Evolutionary conservation across 2,113 vertebrate species (phyloP), one percentile per base, ranked within the genome.

Genomic region (Toxotes jaculatrix): DNA sequence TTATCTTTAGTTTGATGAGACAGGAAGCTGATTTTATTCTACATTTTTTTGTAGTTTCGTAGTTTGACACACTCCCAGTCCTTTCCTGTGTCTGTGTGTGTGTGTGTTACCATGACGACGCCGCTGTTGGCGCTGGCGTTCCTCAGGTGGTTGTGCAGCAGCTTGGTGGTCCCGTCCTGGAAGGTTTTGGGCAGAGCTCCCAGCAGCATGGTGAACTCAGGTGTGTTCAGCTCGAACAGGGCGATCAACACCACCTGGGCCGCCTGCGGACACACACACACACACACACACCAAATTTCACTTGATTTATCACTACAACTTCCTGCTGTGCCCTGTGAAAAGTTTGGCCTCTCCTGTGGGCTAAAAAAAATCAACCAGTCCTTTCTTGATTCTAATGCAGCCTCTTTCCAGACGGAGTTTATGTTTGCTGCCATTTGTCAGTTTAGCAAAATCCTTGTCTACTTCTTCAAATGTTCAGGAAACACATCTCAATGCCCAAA

Each of bases 131-230:
- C 96, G 91, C 96, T 96, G 88, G 95, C 95, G 74, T 96, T 97
- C 88, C 96, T 96, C 83, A 99, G 97, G 88, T 99, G 97, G 90
- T 94, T 97, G 92, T 99, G 97, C 76, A 99, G 96, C 79, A 99
- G 96, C 80, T 97, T 98, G 87, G 97, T 99, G 91, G 97, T 97
- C 80, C 97, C 97, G 83, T 98, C 97, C 93, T 99, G 97, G 93
- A 99, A 98, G 80, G 97, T 98, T 96, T 99, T 99, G 93, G 97
- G 97, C 94, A 98, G 94, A 87, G 97, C 97, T 74, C 97, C 97
- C 83, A 99, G 92, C 0, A 99, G 91, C 97, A 98, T 99, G 86
- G 96, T 97, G 94, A 99, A 99, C 94, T 99, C 97, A 9, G 97
- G 97, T 4, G 97, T 98, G 94, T 99, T 98, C 71, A 99, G 96